Conservation (phyloP, 1,140 invertebrate species). For the Mizuhopecten yessoensis region DNA sequence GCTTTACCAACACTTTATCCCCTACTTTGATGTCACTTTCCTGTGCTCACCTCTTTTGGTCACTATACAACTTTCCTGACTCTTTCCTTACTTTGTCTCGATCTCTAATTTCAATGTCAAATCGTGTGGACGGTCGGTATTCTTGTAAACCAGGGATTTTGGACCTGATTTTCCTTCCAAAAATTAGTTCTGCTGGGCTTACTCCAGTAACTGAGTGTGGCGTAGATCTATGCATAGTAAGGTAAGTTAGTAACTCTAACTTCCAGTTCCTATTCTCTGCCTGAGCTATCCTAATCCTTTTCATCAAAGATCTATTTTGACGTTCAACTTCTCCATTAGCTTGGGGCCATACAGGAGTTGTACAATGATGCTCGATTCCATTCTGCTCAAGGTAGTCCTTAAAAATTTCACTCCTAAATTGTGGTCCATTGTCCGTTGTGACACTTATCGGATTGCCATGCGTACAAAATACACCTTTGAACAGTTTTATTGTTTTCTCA, state of each 20-base stretch:
- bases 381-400: slow-evolving; percentile 48
- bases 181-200: slow-evolving; percentile 38
- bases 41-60: slow-evolving; percentile 20
- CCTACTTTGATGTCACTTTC: slow-evolving; percentile 34
- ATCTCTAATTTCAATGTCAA: slow-evolving; percentile 48
- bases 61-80: slow-evolving; percentile 51
- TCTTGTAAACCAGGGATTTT: slow-evolving; percentile 48
- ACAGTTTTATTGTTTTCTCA: slow-evolving; percentile 45
- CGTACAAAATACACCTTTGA: slow-evolving; percentile 53
- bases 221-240: slow-evolving; percentile 55
- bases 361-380: slow-evolving; percentile 52
- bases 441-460: slow-evolving; percentile 58
- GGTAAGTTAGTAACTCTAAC: slow-evolving; percentile 54
- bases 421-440: slow-evolving; percentile 54
- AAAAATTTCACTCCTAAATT: slow-evolving; percentile 42
- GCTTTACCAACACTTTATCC: slow-evolving; percentile 54
- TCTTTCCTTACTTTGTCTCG: slow-evolving; percentile 46
- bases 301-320: slow-evolving; percentile 64
- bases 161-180: slow-evolving; percentile 43
- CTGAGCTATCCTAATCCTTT: slow-evolving; percentile 56
- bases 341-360: slow-evolving; percentile 60
- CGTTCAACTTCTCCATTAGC: slow-evolving; percentile 67
- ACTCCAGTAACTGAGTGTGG: slow-evolving; percentile 60
- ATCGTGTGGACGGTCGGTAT: not conserved
- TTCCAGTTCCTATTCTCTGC: slow-evolving; percentile 57